Conservation (phyloP, 2,797 vertebrate species). For the Setipinna tenuifilis region DNA sequence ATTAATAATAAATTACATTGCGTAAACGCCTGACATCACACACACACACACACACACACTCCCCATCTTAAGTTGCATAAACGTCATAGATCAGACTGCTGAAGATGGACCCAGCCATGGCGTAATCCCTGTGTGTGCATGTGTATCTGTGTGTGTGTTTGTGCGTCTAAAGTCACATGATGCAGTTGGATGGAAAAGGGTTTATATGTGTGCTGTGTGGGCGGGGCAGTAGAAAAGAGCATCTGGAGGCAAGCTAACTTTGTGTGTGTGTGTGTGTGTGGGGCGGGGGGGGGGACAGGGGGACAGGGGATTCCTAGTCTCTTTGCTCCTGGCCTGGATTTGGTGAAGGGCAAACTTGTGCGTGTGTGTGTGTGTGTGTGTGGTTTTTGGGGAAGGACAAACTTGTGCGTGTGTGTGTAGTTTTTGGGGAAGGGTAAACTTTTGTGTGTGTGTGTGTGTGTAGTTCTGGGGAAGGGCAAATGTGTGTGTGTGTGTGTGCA, state of each 20-base stretch:
- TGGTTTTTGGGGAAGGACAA: too few relatives aligned
- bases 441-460: too few relatives aligned
- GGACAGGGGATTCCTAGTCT: background rate
- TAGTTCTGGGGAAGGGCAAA: too few relatives aligned
- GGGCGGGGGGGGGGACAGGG: too few relatives aligned
- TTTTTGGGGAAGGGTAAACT: too few relatives aligned
- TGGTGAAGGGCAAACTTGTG: background rate
- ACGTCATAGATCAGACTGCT: background rate
- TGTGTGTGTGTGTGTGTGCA: too few relatives aligned
- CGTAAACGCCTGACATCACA: background rate
- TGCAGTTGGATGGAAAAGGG: background rate
- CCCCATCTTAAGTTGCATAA: too few relatives aligned
- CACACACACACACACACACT: background rate
- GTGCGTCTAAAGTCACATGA: background rate
- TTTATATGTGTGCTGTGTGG: slow-evolving; percentile 12
- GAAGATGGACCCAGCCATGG: background rate
- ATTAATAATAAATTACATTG: background rate
- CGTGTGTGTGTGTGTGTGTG: too few relatives aligned
- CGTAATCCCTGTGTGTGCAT: background rate
- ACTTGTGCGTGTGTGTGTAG: too few relatives aligned
- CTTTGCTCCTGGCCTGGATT: background rate
- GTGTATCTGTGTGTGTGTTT: background rate
- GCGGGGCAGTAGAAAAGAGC: background rate
- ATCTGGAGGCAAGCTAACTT: background rate
- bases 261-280: background rate